Evolutionary conservation across 2,113 vertebrate species (phyloP), one percentile per base, ranked within the genome.

Genomic region (Promerops cafer): DNA sequence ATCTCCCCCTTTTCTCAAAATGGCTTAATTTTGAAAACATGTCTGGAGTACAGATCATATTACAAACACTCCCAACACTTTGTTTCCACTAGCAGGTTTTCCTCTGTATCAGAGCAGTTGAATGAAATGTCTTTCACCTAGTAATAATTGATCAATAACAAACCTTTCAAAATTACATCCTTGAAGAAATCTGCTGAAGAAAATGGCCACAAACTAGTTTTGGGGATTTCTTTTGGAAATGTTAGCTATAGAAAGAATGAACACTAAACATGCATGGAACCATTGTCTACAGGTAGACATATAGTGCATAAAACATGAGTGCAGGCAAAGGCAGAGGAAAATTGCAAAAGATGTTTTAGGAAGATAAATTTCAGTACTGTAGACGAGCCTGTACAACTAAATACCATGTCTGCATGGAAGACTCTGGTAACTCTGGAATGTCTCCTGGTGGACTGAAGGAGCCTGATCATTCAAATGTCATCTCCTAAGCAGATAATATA

Each of bases 21-120:
- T 57, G 50, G 20, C 28, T 83, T 88, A 74, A 70, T 95, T 94
- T 91, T 91, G 64, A 89, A 92, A 89, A 39, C 35, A 59, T n/a
- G 35, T 63, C 22, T 66, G 39, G 24, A 60, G 31, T 83, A 50
- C 74, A 74, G 79, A 72, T 70, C 39, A 6, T 42, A 40, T 57
- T 79, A 13, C 30, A 54, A 14, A 35, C 45, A 78, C 59, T 74
- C 54, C 17, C 37, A 76, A 24, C 13, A 53, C 15, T 90, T 69
- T n/a, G 6, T 15, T 78, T 87, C 24, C 23, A 72, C 5, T 19
- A 28, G 20, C 11, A 85, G 13, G 7, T 40, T 83, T 87, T 79
- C 21, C 54, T 75, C 9, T 68, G 26, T 66, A 69, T 52, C 33
- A 66, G n/a, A 64, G 26, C 28, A 74, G 49, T 63, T 75, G n/a